phyloP scores from a whole-genome alignment of 2,797 vertebrate genomes.

The Arrhamphus sclerolepis region DNA sequence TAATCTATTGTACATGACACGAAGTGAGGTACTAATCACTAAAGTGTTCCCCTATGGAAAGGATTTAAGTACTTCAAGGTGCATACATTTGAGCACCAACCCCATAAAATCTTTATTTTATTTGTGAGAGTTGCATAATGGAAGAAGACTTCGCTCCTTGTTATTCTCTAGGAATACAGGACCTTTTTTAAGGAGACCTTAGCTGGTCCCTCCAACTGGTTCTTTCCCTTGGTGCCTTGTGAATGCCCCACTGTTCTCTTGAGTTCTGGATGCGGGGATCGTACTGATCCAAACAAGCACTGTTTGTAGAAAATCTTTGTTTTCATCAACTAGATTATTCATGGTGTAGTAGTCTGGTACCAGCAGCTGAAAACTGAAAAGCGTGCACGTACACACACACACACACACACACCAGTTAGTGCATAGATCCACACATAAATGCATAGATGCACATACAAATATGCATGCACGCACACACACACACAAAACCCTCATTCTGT shows the following conservation, averaged over 20 bases:
- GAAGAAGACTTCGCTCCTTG: slow-evolving; percentile 15
- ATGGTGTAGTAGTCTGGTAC: slow-evolving; percentile 48
- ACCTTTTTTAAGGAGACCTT: slow-evolving; percentile 53
- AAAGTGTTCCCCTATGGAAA: slow-evolving; percentile 11
- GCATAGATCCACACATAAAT: slow-evolving; percentile 10
- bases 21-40: slow-evolving; percentile 7
- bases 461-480: neutral
- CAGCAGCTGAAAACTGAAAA: slow-evolving; percentile 31
- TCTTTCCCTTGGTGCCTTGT: slow-evolving; percentile 34
- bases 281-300: slow-evolving; percentile 54
- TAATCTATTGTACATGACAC: slow-evolving; percentile 3
- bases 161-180: slow-evolving; percentile 7
- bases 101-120: too few species aligned
- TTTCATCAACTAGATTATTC: slow-evolving; percentile 66
- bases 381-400: neutral
- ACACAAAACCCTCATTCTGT: neutral
- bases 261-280: slow-evolving; percentile 56
- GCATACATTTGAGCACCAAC: too few species aligned
- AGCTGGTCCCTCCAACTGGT: slow-evolving; percentile 36
- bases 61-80: neutral
- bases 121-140: neutral
- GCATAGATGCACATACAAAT: neutral
- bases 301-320: slow-evolving; percentile 69
- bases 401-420: neutral
- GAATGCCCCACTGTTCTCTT: slow-evolving; percentile 70